Percentiles rank a stretch among this genome's conserved stretches.
phyloP scores from a whole-genome alignment of 1,140 invertebrate genomes.

The Hermetia illucens region DNA sequence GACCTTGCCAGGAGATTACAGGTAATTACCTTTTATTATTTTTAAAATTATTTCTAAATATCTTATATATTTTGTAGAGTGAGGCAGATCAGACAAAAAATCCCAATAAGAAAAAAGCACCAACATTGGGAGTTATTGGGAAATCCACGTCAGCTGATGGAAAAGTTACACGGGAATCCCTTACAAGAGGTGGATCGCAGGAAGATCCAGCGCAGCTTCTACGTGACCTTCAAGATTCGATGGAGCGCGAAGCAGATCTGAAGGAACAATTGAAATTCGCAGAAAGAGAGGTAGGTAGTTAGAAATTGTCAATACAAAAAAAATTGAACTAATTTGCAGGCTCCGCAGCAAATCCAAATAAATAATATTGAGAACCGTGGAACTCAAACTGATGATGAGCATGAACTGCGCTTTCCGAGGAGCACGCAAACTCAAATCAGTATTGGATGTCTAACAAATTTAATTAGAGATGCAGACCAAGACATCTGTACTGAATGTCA shows the following conservation, averaged over 20 bases:
- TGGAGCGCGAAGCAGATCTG: constrained; percentile 84
- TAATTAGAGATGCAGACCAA: no score
- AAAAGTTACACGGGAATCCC: constrained; percentile 48
- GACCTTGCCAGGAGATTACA: constrained; percentile 48
- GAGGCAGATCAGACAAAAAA: constrained; percentile 40
- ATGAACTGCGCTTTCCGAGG: constrained; percentile 16
- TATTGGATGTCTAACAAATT: no score
- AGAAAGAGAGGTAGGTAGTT: constrained; percentile 60
- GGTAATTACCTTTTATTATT: constrained; percentile 13
- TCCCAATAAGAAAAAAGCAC: constrained; percentile 42
- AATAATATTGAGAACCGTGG: constrained; percentile 17
- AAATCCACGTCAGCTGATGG: constrained; percentile 42
- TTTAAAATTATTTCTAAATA: constrained; percentile 2
- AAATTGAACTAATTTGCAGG: not conserved
- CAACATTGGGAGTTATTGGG: constrained; percentile 36
- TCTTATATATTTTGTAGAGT: constrained; percentile 14
- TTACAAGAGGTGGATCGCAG: constrained; percentile 57
- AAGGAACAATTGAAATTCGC: constrained; percentile 79
- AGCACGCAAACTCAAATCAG: constrained; percentile 19
- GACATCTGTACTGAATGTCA: constrained; percentile 7
- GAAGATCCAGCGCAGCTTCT: constrained; percentile 66
- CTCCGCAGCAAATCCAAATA: constrained; percentile 3
- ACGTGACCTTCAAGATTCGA: constrained; percentile 73
- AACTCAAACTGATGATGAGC: constrained; percentile 16
- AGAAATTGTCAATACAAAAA: constrained; percentile 4